These are phyloP conservation scores for Acanthosoma haemorrhoidale DNA, from an alignment of 2,888 invertebrate genomes.

Conservation along the genomic window DNA sequence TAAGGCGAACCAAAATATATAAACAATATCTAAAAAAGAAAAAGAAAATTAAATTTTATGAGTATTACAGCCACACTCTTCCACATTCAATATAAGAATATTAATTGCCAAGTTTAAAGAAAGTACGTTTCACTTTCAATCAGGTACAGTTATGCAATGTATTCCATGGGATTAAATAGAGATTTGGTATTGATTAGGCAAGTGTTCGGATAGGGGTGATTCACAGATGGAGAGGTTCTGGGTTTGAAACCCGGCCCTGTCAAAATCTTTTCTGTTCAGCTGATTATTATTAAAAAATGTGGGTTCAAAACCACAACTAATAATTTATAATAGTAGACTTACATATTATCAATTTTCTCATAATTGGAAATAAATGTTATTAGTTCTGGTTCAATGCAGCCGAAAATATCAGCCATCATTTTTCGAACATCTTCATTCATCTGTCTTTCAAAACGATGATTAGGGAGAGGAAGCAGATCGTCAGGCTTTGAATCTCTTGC, in stretches of 20 bases:
- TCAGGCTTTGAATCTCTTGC: conserved; percentile 45
- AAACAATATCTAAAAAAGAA: conserved; percentile 72
- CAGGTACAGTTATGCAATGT: no score
- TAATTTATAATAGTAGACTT: conserved; percentile 47
- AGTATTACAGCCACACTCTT: not conserved
- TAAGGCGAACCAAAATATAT: conserved; percentile 84
- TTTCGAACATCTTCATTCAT: conserved; percentile 73
- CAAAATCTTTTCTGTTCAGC: no score
- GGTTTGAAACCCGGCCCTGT: not conserved
- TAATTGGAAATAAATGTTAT: conserved; percentile 78
- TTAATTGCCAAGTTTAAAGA: no score
- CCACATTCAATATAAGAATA: no score
- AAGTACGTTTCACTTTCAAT: no score
- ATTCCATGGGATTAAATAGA: no score
- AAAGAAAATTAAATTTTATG: not conserved
- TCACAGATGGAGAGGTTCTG: not conserved
- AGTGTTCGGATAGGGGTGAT: no score
- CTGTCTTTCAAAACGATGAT: conserved; percentile 61
- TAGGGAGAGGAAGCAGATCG: conserved; percentile 43
- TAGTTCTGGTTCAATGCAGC: conserved; percentile 78
- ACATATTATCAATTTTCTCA: conserved; percentile 86
- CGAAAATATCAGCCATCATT: conserved; percentile 86
- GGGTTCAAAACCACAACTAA: no score
- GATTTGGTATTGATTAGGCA: no score
- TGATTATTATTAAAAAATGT: no score